Base-by-base conservation (phyloP, 1,140 invertebrate genomes). In the Eriosoma lanigerum region DNA sequence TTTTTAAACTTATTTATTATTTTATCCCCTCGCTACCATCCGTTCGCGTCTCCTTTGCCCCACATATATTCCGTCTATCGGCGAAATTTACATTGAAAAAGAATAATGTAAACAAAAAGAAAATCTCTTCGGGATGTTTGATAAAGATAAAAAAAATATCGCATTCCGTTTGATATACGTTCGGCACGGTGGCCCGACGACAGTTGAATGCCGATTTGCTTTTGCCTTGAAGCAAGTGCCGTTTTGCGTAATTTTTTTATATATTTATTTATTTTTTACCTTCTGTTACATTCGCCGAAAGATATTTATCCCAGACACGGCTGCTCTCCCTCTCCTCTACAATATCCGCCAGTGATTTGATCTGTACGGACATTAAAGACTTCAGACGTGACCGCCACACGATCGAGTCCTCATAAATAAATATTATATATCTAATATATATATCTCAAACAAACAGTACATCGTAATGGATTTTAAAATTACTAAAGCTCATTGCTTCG, bases 61-160 rank as follows among this genome's bases (percentile, higher is more conserved):
- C 56, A 62, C 54, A 62, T 48, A 72, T 38, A 66, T 46, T 76
- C 50, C 52, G 75, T 78, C 26, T 62, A 78, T 60, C 75, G 75
- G 75, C 56, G 58, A 78, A 78, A 78, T 78, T 78, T 78, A 78
- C 75, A 78, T 78, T 78, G 24, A 78, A 78, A 78, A 78, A 78
- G 75, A 78, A 76, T 60, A 38, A 38, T 76, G 58, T 29, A 54
- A 73, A 72, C 68, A 52, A 72, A 72, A 52, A 29, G 46, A 50
- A 52, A 72, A 72, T 72, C 46, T 50, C 32, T 4, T 38, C 26
- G 9, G 48, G 68, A 32, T 29, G 52, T 56, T 76, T 38, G 52
- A 76, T 46, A 52, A 78, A 78, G 29, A 38, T 15, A 38, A 64
- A 75, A 75, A 76, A 26, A 62, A 78, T 38, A 78, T 78, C 4